These are phyloP conservation scores for Sorex araneus DNA, from an alignment of 2,113 vertebrate genomes.

Conservation along the genomic window DNA sequence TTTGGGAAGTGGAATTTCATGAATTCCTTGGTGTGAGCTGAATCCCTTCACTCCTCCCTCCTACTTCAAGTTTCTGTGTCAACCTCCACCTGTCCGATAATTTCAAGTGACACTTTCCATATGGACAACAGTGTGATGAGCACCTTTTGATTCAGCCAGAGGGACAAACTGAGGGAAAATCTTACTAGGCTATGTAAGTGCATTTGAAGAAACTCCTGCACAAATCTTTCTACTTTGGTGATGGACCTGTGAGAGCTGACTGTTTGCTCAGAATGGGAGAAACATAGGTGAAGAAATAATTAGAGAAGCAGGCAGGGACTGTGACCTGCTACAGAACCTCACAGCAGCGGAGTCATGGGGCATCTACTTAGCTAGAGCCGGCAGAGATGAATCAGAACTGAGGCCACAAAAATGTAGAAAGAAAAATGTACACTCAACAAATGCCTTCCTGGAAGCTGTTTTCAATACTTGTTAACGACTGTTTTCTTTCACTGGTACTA, in stretches of 20 bases:
- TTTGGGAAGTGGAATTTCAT: background rate
- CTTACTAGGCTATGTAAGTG: background rate
- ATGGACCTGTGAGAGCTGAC: background rate
- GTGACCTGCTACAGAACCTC: background rate
- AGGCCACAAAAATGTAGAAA: background rate
- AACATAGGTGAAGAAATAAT: background rate
- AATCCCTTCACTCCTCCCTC: background rate
- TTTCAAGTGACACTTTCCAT: background rate
- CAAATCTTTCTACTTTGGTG: background rate
- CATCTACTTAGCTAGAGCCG: background rate
- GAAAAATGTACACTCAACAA: background rate
- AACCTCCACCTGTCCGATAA: background rate
- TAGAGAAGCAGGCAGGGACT: background rate
- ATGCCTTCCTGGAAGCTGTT: background rate
- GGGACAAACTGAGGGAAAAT: background rate
- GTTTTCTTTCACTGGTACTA: background rate
- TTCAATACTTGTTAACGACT: slow-evolving; percentile 5
- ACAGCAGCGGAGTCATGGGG: too few species aligned
- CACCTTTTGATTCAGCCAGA: background rate
- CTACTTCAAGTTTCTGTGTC: background rate
- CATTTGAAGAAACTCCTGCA: background rate
- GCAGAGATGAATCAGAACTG: background rate
- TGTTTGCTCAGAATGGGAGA: background rate
- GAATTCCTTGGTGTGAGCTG: background rate
- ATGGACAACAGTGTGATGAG: background rate